Percentiles rank a stretch among this genome's conserved stretches.
These are phyloP conservation scores for Hephaestus fuliginosus DNA, from an alignment of 2,797 vertebrate genomes.

Conservation along the genomic window DNA sequence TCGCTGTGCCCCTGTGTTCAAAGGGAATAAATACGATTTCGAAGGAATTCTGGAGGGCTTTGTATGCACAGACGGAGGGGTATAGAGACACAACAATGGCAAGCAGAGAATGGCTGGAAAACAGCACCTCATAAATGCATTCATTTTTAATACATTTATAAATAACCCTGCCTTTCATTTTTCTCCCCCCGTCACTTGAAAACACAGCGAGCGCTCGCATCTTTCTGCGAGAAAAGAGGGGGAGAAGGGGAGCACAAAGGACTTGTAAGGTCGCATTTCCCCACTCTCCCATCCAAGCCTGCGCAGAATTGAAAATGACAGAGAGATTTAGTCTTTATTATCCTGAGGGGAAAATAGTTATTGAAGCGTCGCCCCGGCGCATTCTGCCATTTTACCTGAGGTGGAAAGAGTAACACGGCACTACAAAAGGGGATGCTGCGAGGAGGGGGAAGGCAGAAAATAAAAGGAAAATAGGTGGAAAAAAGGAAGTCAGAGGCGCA, in stretches of 20 bases:
- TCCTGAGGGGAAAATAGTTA: slow-evolving; percentile 86
- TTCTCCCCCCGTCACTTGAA: slow-evolving; percentile 65
- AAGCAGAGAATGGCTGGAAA: slow-evolving; percentile 80
- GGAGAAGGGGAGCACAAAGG: slow-evolving; percentile 81
- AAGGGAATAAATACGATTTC: slow-evolving; percentile 82
- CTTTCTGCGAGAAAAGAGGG: slow-evolving; percentile 60
- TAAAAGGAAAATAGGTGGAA: slow-evolving; percentile 78
- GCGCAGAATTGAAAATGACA: slow-evolving; percentile 86
- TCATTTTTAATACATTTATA: slow-evolving; percentile 89
- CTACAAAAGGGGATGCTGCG: slow-evolving; percentile 80
- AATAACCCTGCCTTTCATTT: slow-evolving; percentile 86
- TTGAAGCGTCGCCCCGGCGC: slow-evolving; percentile 79
- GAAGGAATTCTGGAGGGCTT: slow-evolving; percentile 79
- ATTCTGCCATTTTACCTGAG: slow-evolving; percentile 84
- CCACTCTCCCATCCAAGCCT: slow-evolving; percentile 82
- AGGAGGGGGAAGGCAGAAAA: slow-evolving; percentile 65
- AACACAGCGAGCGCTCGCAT: slow-evolving; percentile 75
- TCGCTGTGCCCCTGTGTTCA: slow-evolving; percentile 67
- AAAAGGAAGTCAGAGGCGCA: slow-evolving; percentile 77
- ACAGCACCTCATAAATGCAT: slow-evolving; percentile 84
- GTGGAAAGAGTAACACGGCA: slow-evolving; percentile 80
- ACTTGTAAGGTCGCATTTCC: slow-evolving; percentile 86
- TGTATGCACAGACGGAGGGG: slow-evolving; percentile 76
- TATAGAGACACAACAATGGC: slow-evolving; percentile 80
- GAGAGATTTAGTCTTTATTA: slow-evolving; percentile 89